phyloP scores from a whole-genome alignment of 2,113 vertebrate genomes.

The Hirundichthys speculiger region DNA sequence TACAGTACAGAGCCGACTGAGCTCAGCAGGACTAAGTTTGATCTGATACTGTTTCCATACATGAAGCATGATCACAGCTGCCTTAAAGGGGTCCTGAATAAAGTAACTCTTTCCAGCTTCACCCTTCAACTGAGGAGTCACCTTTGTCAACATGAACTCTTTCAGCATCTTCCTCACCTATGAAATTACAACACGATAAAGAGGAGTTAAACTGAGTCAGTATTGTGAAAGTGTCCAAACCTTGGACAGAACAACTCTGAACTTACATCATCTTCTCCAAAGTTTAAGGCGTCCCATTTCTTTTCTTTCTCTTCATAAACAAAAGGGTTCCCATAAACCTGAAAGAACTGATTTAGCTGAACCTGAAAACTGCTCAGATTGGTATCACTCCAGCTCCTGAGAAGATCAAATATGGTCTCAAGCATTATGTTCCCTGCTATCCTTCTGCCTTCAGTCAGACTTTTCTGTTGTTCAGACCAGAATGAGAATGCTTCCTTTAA shows the following conservation, averaged over 20 bases:
- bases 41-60: conserved; percentile 37
- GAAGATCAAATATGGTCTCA: conserved; percentile 84
- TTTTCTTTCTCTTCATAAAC: conserved; percentile 45
- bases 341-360: conserved; percentile 84
- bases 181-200: background rate
- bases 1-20: conserved; percentile 56
- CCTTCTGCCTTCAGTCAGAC: conserved; percentile 76
- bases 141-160: conserved; percentile 58
- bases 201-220: background rate
- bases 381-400: conserved; percentile 75
- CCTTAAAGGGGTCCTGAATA: conserved; percentile 62
- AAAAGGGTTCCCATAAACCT: conserved; percentile 48
- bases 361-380: conserved; percentile 81
- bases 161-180: conserved; percentile 75
- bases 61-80: conserved; percentile 67
- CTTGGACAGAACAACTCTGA: background rate
- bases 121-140: conserved; percentile 65
- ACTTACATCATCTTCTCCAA: conserved; percentile 78
- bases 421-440: conserved; percentile 86
- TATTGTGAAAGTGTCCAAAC: background rate
- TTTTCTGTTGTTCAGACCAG: conserved; percentile 47
- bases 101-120: conserved; percentile 4
- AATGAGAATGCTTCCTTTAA: background rate
- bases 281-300: conserved; percentile 69
- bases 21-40: conserved; percentile 18